phyloP scores from a whole-genome alignment of 2,888 invertebrate species.

The Drosophila prostipennis region DNA sequence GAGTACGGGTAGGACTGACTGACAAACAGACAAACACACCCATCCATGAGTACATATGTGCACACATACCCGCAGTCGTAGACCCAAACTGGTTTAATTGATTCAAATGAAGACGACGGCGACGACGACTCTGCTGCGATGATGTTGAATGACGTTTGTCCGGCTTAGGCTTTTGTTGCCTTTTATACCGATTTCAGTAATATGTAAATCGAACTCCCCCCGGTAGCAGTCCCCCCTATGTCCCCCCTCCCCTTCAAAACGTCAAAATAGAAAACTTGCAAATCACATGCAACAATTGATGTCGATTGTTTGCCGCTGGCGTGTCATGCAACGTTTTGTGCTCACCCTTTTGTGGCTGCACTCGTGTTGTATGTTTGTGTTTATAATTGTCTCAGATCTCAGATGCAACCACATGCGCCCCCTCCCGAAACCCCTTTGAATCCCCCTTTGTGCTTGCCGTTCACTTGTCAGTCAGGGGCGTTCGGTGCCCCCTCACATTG shows the following conservation, averaged over 20 bases:
- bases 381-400: constrained; percentile 64
- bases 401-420: constrained; percentile 23
- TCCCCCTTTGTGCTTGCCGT: constrained; percentile 14
- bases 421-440: not conserved
- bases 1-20: constrained; percentile 55
- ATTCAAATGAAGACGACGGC: constrained; percentile 69
- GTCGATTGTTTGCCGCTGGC: constrained; percentile 43
- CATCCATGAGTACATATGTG: constrained; percentile 9
- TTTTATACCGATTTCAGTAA: constrained; percentile 44
- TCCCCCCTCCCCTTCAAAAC: not conserved
- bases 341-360: constrained; percentile 43
- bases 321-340: constrained; percentile 68
- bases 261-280: constrained; percentile 52
- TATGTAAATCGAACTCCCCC: constrained; percentile 58
- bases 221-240: constrained; percentile 4
- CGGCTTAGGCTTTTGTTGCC: constrained; percentile 46
- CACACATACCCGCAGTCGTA: constrained; percentile 28
- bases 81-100: constrained; percentile 64
- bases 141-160: constrained; percentile 62
- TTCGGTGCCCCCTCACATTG: constrained; percentile 58
- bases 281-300: constrained; percentile 65
- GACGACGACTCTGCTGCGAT: constrained; percentile 11
- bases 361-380: constrained; percentile 51
- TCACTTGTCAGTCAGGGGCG: constrained; percentile 69
- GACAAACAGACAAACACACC: constrained; percentile 40